Conservation (phyloP, 2,888 invertebrate genomes). For the Lithophane leautieri region DNA sequence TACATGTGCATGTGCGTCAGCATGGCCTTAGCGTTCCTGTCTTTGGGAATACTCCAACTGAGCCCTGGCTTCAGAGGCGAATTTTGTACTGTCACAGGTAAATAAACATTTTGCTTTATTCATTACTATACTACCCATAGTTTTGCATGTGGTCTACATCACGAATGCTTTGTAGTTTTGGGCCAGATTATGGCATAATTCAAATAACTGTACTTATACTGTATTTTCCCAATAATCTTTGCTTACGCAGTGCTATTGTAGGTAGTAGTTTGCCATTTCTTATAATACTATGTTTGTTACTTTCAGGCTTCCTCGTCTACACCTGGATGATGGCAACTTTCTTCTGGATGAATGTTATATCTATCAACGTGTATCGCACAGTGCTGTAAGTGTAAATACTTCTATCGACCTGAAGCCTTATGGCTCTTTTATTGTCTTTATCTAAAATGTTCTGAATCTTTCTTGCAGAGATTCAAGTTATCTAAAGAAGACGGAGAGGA, state of each 20-base stretch:
- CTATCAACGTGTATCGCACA: slow-evolving; percentile 92
- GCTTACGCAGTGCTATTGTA: neutral
- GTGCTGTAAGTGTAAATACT: slow-evolving; percentile 90
- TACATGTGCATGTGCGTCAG: slow-evolving; percentile 91
- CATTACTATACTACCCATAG: neutral
- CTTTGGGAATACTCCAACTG: slow-evolving; percentile 90
- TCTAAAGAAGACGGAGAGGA: slow-evolving; percentile 86
- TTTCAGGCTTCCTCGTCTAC: slow-evolving; percentile 90
- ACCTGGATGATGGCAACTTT: slow-evolving; percentile 92
- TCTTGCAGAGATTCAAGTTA: slow-evolving; percentile 80
- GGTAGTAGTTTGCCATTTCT: neutral
- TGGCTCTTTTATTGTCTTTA: neutral
- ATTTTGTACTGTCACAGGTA: slow-evolving; percentile 90
- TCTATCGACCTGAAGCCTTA: neutral
- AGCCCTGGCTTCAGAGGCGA: slow-evolving; percentile 77
- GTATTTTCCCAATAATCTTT: neutral
- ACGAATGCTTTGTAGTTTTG: neutral
- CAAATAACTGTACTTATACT: neutral
- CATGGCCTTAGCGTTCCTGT: slow-evolving; percentile 90
- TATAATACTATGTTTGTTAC: neutral
- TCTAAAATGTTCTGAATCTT: neutral
- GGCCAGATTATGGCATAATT: neutral
- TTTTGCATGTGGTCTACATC: neutral
- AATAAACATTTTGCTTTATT: neutral
- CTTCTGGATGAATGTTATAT: slow-evolving; percentile 93